Evolutionary conservation across 2,113 vertebrate species (phyloP).

Genomic region (Ramphastos sulfuratus): DNA sequence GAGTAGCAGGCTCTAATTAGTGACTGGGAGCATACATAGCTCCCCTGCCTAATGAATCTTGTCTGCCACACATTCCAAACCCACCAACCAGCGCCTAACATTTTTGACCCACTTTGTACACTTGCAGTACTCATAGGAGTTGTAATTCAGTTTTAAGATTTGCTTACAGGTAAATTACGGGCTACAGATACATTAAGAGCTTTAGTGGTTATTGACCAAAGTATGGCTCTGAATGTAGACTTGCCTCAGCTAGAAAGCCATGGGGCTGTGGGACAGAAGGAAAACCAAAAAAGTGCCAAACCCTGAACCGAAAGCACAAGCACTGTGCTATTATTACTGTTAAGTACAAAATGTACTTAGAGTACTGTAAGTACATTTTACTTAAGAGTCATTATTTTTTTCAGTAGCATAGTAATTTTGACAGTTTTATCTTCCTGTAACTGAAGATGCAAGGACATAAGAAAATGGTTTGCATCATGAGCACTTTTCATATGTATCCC

Average conservation of each 20-base stretch:
- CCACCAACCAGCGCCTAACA: not conserved
- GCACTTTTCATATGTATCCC: not conserved
- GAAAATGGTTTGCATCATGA: not conserved
- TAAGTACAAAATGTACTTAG: too few species aligned
- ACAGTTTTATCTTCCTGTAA: not conserved
- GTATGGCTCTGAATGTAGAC: not conserved
- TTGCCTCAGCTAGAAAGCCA: not conserved
- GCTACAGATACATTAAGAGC: not conserved
- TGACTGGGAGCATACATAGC: not conserved
- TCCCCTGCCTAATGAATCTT: not conserved
- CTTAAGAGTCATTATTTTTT: not conserved
- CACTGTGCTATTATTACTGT: not conserved
- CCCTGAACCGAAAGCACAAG: not conserved
- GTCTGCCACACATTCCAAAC: not conserved
- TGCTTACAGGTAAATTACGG: not conserved
- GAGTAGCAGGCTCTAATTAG: not conserved
- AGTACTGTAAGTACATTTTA: not conserved
- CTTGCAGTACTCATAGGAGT: not conserved
- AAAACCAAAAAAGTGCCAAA: not conserved
- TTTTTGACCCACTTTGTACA: not conserved
- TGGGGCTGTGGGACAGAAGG: not conserved
- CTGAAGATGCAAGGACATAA: not conserved
- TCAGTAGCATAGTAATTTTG: not conserved
- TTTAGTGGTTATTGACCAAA: not conserved
- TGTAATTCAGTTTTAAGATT: not conserved